These are phyloP conservation scores for Mycteria americana DNA, from an alignment of 2,797 vertebrate species.

Conservation along the genomic window DNA sequence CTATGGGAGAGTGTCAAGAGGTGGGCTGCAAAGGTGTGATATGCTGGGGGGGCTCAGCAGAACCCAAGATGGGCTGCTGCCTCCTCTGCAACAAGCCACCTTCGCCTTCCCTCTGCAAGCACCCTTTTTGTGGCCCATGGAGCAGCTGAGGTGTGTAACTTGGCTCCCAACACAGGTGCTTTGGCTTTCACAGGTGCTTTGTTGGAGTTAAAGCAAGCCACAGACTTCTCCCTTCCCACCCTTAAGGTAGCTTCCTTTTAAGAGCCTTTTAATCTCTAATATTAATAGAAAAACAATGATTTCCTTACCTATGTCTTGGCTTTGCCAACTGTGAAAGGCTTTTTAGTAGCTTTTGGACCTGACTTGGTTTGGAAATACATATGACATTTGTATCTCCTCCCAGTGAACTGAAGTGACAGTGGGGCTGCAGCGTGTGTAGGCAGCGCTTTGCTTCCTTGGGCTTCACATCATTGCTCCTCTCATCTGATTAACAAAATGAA, in stretches of 20 bases:
- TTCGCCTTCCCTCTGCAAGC: not conserved
- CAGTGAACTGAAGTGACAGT: accelerated
- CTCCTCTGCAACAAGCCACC: not conserved
- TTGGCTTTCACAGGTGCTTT: not conserved
- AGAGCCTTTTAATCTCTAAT: not conserved
- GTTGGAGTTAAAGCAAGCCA: not conserved
- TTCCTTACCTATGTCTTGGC: not conserved
- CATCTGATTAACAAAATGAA: not conserved
- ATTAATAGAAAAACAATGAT: not conserved
- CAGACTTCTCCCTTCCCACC: not conserved
- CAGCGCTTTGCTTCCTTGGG: not conserved
- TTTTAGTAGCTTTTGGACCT: not conserved
- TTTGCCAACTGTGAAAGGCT: not conserved
- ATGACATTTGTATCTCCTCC: not conserved
- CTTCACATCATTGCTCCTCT: not conserved
- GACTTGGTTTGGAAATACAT: not conserved
- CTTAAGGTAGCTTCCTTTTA: not conserved
- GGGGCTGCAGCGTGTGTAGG: not conserved
- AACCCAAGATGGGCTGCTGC: not conserved
- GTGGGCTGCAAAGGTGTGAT: not conserved
- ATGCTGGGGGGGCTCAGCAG: not conserved
- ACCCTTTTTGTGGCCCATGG: accelerated
- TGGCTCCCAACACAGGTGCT: not conserved
- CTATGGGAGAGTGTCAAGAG: accelerated
- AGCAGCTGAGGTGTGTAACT: not conserved